Evolutionary conservation across 1,140 invertebrate genomes (phyloP).

Genomic region (Ostrea edulis): DNA sequence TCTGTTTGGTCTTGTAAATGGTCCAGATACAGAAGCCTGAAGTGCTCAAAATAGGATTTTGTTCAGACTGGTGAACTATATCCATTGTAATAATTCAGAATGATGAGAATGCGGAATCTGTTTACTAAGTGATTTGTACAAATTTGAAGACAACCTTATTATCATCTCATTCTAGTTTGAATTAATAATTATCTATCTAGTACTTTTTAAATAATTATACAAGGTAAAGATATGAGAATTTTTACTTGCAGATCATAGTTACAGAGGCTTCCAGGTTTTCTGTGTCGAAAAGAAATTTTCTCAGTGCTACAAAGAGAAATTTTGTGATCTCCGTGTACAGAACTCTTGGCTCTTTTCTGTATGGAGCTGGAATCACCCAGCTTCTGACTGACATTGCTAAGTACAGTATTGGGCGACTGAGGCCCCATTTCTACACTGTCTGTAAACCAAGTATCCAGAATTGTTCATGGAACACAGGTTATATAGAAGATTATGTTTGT

Average conservation of each 20-base stretch:
- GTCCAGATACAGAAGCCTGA: too few species aligned
- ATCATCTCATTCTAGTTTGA: too few species aligned
- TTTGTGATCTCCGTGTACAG: conserved; percentile 54
- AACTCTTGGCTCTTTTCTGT: conserved; percentile 86
- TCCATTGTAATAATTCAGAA: too few species aligned
- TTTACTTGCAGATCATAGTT: conserved; percentile 57
- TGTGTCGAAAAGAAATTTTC: conserved; percentile 47
- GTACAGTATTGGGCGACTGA: conserved; percentile 92
- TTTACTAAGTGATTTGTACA: too few species aligned
- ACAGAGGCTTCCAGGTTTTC: conserved; percentile 56
- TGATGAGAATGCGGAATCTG: too few species aligned
- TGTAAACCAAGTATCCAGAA: conserved; percentile 74
- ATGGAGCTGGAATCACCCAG: conserved; percentile 87
- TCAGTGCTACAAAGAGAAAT: conserved; percentile 19
- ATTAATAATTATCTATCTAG: too few species aligned
- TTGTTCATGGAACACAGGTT: conserved; percentile 47
- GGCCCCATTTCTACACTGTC: conserved; percentile 92
- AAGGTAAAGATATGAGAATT: too few species aligned
- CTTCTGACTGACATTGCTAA: conserved; percentile 94
- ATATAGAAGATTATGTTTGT: conserved; percentile 45
- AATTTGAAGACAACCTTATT: too few species aligned
- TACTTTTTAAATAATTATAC: too few species aligned
- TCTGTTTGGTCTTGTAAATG: too few species aligned
- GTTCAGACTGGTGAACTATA: too few species aligned
- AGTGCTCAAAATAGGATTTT: too few species aligned